Evolutionary conservation across 1,140 invertebrate species (phyloP), one percentile per base, ranked within the genome.

Genomic region (Lepidotrigona ventralis): DNA sequence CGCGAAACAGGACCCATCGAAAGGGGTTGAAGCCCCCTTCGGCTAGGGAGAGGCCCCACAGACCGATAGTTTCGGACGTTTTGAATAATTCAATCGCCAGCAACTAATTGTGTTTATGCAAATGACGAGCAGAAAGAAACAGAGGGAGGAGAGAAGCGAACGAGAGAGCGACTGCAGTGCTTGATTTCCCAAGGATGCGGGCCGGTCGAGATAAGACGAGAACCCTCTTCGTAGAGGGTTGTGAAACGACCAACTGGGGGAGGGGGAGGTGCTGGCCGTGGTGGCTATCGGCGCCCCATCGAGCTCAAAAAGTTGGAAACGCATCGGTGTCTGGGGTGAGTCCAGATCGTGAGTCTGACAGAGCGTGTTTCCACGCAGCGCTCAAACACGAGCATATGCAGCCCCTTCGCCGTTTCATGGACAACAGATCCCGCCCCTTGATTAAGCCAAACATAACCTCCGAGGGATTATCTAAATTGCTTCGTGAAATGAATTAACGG

Each of bases 51-150:
- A 91, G 39, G 70, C 51, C 85, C 73, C 78, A 33, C 33, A 33
- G 72, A 66, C 75, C 39, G 82, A 89, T 89, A 86, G 87, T 86
- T 89, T 76, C 82, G 69, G 79, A 75, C 87, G 88, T 91, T 93
- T 90, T 93, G 92, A 93, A 93, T 93, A 93, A 93, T 93, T 93
- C 92, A 93, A 93, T 91, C 39, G 90, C 90, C 84, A 91, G 89
- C 90, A 91, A 91, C 92, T 93, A 93, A 93, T 93, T 93, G 93
- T 93, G 89, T 93, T 93, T 92, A 93, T 93, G 93, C 91, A 93
- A 93, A 93, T 93, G n/a, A 21, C 39, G 71, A 54, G 23, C 29
- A 19, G 60, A 64, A 46, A 33, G 79, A 74, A 51, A 29, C 81
- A 53, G 56, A 29, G 53, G 23, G 33, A 51, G 23, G 26, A n/a